A percentile compares a stretch with the other conserved stretches of the same genome.
These are phyloP conservation scores for Lingula anatina DNA, from an alignment of 2,888 invertebrate genomes.

Conservation along the genomic window DNA sequence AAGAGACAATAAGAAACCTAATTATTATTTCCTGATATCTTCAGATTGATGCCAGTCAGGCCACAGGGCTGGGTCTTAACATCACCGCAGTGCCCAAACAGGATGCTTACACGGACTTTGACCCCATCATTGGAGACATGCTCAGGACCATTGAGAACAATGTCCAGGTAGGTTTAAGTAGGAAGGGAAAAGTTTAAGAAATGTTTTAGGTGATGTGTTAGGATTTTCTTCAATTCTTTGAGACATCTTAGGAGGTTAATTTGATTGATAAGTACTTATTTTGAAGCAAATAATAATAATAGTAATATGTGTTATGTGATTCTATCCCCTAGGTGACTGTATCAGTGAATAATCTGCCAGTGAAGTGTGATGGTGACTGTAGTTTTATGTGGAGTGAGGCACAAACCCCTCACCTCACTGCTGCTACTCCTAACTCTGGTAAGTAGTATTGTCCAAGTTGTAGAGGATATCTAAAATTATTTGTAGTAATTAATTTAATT, in stretches of 20 bases:
- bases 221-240: neutral
- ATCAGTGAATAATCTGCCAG: neutral
- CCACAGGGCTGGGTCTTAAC: too few relatives aligned
- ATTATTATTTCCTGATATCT: too few relatives aligned
- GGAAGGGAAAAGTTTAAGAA: too few relatives aligned
- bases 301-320: too few relatives aligned
- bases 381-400: neutral
- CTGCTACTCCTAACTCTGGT: neutral
- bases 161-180: conserved; percentile 16
- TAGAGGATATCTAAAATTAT: too few relatives aligned
- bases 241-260: too few relatives aligned
- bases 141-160: conserved; percentile 7
- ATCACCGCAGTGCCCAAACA: neutral
- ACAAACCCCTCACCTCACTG: neutral
- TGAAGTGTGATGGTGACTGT: neutral
- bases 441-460: neutral
- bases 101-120: conserved; percentile 10
- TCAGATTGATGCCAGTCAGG: too few relatives aligned
- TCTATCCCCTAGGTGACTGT: neutral
- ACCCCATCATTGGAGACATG: conserved; percentile 16
- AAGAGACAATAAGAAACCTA: too few relatives aligned
- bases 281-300: too few relatives aligned
- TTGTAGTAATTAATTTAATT: too few relatives aligned
- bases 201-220: too few relatives aligned
- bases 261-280: too few relatives aligned